Percentiles rank a stretch among this genome's conserved stretches.
Conservation (phyloP, 2,113 vertebrate genomes). For the Arothron firmamentum region DNA sequence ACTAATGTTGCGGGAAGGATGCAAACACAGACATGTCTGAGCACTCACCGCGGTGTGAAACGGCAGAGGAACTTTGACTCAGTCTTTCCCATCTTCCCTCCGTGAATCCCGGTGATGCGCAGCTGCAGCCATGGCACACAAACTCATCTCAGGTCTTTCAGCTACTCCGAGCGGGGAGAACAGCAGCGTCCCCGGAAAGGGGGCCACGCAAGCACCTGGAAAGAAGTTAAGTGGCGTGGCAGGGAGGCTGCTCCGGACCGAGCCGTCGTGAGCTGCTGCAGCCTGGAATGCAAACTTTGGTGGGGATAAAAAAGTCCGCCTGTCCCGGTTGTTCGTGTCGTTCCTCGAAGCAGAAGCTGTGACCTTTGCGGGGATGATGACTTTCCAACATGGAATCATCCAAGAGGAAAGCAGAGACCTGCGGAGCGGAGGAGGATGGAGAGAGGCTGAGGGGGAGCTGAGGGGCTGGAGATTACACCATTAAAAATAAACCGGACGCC, state of each 20-base stretch:
- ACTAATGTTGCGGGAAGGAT: not conserved
- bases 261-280: constrained; percentile 45
- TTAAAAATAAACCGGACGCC: constrained; percentile 22
- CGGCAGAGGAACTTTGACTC: constrained; percentile 63
- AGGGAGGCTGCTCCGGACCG: constrained; percentile 35
- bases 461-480: constrained; percentile 14
- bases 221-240: constrained; percentile 10
- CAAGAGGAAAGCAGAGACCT: constrained; percentile 40
- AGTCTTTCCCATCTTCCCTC: constrained; percentile 59
- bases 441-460: constrained; percentile 4
- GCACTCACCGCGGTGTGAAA: constrained; percentile 70
- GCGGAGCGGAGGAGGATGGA: constrained; percentile 38
- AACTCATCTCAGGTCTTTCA: constrained; percentile 59
- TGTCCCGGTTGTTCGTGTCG: constrained; percentile 52
- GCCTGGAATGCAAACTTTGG: constrained; percentile 64
- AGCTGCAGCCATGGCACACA: constrained; percentile 10
- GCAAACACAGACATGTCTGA: not conserved
- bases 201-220: not conserved
- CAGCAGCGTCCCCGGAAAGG: too few species aligned
- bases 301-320: constrained; percentile 21
- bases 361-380: constrained; percentile 60
- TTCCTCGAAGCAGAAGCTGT: constrained; percentile 50
- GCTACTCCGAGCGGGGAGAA: constrained; percentile 18
- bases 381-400: constrained; percentile 68
- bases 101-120: constrained; percentile 28